Evolutionary conservation across 2,888 invertebrate genomes (phyloP).

Genomic region (Phortica okadai): DNA sequence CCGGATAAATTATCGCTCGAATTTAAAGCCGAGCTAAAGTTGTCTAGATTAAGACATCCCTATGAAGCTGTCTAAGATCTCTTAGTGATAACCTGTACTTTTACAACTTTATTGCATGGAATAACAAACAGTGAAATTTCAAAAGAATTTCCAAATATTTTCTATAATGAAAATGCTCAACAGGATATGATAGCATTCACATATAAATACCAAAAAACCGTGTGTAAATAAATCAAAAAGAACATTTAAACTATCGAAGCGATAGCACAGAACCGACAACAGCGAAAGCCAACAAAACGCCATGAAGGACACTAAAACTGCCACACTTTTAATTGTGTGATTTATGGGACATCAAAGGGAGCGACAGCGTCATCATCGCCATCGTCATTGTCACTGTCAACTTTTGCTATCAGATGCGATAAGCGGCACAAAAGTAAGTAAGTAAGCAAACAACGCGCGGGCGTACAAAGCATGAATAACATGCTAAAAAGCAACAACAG

Average conservation of each 20-base stretch:
- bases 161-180: too few relatives aligned
- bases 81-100: too few relatives aligned
- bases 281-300: neutral
- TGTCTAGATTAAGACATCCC: too few relatives aligned
- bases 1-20: too few relatives aligned
- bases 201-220: too few relatives aligned
- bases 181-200: too few relatives aligned
- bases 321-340: conserved; percentile 39
- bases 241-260: neutral
- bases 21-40: too few relatives aligned
- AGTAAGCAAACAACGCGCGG: conserved; percentile 52
- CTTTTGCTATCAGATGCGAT: conserved; percentile 30
- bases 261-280: neutral
- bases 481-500: conserved; percentile 24
- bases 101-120: too few relatives aligned
- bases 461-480: neutral
- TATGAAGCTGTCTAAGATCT: too few relatives aligned
- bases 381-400: neutral
- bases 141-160: too few relatives aligned
- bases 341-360: conserved; percentile 55
- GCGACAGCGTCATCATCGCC: neutral
- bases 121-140: too few relatives aligned
- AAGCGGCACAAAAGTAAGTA: conserved; percentile 58
- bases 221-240: neutral
- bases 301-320: conserved; percentile 22